Evolutionary conservation across 2,797 vertebrate species (phyloP).

Genomic region (Calcarius lapponicus): DNA sequence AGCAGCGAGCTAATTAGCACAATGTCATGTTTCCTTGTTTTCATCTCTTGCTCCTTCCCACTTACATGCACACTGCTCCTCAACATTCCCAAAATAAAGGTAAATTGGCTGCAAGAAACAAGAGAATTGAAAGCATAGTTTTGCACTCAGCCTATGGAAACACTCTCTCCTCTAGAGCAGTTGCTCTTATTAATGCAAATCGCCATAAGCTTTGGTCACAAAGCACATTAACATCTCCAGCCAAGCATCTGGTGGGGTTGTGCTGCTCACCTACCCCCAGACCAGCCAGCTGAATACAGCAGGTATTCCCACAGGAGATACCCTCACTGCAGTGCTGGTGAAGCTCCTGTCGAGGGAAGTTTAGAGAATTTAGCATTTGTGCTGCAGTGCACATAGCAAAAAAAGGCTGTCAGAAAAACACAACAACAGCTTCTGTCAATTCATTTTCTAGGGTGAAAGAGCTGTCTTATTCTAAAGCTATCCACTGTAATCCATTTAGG

Average conservation of each 20-base stretch:
- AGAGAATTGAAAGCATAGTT: neutral
- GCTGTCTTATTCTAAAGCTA: neutral
- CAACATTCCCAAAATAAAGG: neutral
- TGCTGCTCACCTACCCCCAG: neutral
- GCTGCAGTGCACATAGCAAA: neutral
- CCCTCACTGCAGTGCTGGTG: neutral
- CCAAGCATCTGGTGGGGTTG: neutral
- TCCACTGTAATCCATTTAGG: neutral
- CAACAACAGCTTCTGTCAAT: neutral
- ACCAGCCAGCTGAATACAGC: neutral
- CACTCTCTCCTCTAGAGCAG: neutral
- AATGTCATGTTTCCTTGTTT: conserved; percentile 22
- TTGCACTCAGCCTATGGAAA: neutral
- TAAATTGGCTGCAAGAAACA: neutral
- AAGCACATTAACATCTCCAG: neutral
- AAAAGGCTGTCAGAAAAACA: neutral
- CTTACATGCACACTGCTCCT: neutral
- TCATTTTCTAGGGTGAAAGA: neutral
- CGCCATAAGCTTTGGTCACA: neutral
- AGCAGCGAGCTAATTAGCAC: conserved; percentile 8
- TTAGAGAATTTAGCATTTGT: neutral
- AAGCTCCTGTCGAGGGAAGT: neutral
- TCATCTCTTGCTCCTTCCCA: neutral
- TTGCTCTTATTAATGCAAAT: neutral
- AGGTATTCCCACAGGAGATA: neutral